phyloP scores from a whole-genome alignment of 2,797 vertebrate species.

The Xiphorhynchus erythropygius region DNA sequence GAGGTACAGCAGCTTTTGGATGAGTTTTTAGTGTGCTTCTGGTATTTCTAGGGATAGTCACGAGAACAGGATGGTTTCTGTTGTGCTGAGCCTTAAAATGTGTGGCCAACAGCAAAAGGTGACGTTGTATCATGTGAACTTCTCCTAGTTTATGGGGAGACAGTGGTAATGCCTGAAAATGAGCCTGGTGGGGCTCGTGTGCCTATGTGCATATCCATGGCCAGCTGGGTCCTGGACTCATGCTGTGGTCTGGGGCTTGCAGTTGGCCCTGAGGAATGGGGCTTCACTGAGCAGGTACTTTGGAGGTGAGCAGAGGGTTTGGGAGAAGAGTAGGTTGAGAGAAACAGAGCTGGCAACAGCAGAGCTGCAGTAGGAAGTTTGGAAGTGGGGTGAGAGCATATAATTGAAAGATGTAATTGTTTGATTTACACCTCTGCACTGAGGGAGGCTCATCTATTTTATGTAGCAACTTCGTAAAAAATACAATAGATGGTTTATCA shows the following conservation, averaged over 20 bases:
- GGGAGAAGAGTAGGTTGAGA: not conserved
- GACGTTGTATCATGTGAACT: not conserved
- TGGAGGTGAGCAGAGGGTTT: not conserved
- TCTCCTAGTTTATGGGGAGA: not conserved
- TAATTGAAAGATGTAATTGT: not conserved
- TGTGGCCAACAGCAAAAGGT: accelerated
- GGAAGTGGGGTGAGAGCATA: not conserved
- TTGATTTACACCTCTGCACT: not conserved
- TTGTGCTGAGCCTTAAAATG: not conserved
- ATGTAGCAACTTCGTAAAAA: not conserved
- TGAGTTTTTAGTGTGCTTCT: not conserved
- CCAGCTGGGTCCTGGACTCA: accelerated
- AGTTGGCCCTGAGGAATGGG: not conserved
- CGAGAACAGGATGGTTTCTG: not conserved
- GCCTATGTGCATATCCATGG: accelerated
- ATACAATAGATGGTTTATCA: not conserved
- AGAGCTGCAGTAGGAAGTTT: not conserved
- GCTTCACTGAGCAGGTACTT: not conserved
- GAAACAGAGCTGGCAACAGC: not conserved
- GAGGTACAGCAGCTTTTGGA: not conserved
- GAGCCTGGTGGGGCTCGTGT: accelerated
- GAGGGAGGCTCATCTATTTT: not conserved
- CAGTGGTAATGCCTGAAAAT: not conserved
- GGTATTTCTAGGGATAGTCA: not conserved
- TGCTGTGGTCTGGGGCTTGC: not conserved